Evolutionary conservation across 2,797 vertebrate species (phyloP), one percentile per base, ranked within the genome.

Genomic region (Zenarchopterus dispar): DNA sequence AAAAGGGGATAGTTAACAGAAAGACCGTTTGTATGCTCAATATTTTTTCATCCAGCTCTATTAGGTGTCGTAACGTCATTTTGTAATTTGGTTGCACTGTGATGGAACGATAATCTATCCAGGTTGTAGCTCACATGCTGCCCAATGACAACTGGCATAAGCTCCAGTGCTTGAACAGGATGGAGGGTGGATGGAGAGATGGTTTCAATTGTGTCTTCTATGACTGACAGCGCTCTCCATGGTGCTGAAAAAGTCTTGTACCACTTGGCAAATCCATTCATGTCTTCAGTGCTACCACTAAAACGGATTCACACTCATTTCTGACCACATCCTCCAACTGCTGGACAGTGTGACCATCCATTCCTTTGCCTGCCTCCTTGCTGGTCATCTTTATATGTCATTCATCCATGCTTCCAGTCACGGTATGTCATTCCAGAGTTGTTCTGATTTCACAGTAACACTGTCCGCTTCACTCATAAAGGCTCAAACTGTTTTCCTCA

Each of bases 221-320:
- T 39, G 36, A 15, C 36, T 39, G 36, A 13, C 13, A 63, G 51
- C 64, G 77, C 82, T 84, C 74, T 88, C 82, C 73, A 0, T 56
- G 81, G 82, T 85, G 72, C 88, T 88, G 88, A 84, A 84, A 61
- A 16, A 41, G 60, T 54, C 61, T 58, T 36, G 75, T n/a, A 45
- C 58, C 56, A 59, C 68, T 71, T 28, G 61, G 41, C 69, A 39
- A 69, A 53, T 55, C 58, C 36, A 66, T 69, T 67, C 21, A 8
- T 76, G 78, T 69, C 47, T 73, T 67, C 77, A 69, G 51, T 62
- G 51, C 56, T 70, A 72, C 70, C 69, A 67, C 62, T 75, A 47
- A 53, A 70, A 60, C 75, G 77, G 65, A 85, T 82, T 80, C 53
- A 39, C 62, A 56, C 69, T 75, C 23, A n/a, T 64, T 71, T 60